Evolutionary conservation across 2,888 invertebrate genomes (phyloP), one percentile per base, ranked within the genome.

Genomic region (Amblyteles armatorius): DNA sequence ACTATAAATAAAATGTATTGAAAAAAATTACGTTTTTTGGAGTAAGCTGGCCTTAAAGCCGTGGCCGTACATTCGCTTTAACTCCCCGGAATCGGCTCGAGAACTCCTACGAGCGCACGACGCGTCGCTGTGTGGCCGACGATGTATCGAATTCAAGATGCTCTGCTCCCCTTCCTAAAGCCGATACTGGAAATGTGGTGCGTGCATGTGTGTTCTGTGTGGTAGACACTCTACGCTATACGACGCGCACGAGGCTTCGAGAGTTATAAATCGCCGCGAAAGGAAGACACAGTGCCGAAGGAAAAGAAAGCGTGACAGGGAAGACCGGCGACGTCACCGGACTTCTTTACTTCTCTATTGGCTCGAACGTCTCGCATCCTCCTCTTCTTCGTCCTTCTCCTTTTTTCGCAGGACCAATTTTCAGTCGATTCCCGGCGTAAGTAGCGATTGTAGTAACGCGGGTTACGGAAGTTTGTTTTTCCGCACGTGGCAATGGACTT

Each of bases 11-110:
- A n/a, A n/a, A n/a, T n/a, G n/a, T n/a, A n/a, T n/a, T n/a, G n/a
- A n/a, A n/a, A n/a, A n/a, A n/a, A n/a, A n/a, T n/a, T n/a, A n/a
- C n/a, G n/a, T n/a, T n/a, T n/a, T n/a, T n/a, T n/a, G n/a, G n/a
- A n/a, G n/a, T n/a, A n/a, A n/a, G n/a, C n/a, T n/a, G n/a, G n/a
- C n/a, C 67, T 80, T 80, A 73, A 80, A 80, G 79, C 67, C 33
- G 67, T 9, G 71, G 13, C 29, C 67, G 73, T 72, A 55, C 73
- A 80, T 80, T 80, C 79, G 79, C 79, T 80, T 80, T 80, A 73
- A 80, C 55, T 80, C 55, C 26, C 72, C 52, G 73, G 79, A 40
- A 71, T 55, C 55, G 52, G 55, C 13, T 71, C 69, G 79, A 11
- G 29, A 67, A 40, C 52, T 65, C 60, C 79, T 40, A 36, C n/a